A percentile compares a stretch with the other conserved stretches of the same genome.
phyloP scores from a whole-genome alignment of 1,140 invertebrate species.

The Trichonephila clavata region DNA sequence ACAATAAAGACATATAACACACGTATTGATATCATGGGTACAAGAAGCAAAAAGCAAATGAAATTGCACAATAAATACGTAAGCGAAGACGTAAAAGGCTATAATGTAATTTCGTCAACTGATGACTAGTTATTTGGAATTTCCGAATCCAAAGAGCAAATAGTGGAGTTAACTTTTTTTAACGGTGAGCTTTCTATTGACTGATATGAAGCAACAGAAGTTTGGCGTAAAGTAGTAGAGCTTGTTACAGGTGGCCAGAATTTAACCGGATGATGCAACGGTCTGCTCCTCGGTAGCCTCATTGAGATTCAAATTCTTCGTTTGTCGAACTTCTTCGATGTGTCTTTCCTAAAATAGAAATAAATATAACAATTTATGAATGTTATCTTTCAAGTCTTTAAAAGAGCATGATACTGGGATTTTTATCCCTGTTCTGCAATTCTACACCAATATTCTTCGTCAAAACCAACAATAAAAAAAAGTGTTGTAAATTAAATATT shows the following conservation, averaged over 20 bases:
- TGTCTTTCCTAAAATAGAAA: constrained; percentile 49
- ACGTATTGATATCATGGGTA: background rate
- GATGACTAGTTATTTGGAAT: constrained; percentile 17
- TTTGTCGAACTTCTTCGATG: constrained; percentile 71
- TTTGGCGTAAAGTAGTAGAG: constrained; percentile 56
- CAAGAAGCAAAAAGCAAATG: background rate
- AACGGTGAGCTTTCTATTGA: constrained; percentile 42
- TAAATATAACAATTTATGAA: too few relatives aligned
- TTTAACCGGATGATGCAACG: constrained; percentile 67
- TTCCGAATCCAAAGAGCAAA: background rate
- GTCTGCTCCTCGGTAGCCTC: constrained; percentile 49
- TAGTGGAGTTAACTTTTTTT: background rate
- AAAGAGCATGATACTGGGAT: too few relatives aligned
- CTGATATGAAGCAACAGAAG: constrained; percentile 73
- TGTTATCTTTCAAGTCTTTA: too few relatives aligned
- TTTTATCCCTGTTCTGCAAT: too few relatives aligned
- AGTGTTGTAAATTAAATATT: too few relatives aligned
- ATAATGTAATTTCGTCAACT: background rate
- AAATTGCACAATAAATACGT: background rate
- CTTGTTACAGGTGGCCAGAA: background rate
- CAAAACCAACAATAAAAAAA: too few relatives aligned
- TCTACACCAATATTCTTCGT: too few relatives aligned
- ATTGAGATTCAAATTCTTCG: constrained; percentile 50
- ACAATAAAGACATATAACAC: background rate
- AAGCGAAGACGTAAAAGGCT: background rate